Conservation (phyloP, 2,113 vertebrate genomes). For the Illadopsis cleaveri region DNA sequence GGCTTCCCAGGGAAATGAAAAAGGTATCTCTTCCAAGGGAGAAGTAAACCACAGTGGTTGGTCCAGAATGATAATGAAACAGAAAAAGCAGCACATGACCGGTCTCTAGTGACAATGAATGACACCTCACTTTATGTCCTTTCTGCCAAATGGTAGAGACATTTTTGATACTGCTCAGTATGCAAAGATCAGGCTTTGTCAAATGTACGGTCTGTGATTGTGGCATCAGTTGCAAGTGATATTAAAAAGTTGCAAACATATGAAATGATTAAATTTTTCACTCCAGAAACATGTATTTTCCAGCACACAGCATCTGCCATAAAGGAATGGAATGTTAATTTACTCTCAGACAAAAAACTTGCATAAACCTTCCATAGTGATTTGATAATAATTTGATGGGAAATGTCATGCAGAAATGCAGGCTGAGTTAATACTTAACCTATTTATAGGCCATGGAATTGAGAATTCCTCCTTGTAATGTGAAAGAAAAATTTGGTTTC, state of each 20-base stretch:
- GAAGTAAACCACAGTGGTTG: not conserved
- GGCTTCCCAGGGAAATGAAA: not conserved
- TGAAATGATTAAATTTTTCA: not conserved
- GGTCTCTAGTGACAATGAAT: not conserved
- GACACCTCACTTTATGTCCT: not conserved
- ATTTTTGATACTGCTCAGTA: not conserved
- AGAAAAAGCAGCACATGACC: not conserved
- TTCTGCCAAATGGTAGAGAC: not conserved
- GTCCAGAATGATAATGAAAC: not conserved
- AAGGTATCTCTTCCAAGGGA: not conserved
- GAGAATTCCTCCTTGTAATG: not conserved
- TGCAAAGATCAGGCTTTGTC: not conserved
- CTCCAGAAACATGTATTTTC: not conserved
- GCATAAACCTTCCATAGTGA: fast-evolving
- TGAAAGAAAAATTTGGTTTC: not conserved
- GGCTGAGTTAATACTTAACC: not conserved
- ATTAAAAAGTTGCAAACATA: not conserved
- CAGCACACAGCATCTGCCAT: not conserved
- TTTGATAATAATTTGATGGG: not conserved
- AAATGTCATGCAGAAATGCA: not conserved
- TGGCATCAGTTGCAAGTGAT: not conserved
- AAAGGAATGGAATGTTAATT: not conserved
- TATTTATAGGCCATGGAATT: not conserved
- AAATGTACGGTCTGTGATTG: not conserved
- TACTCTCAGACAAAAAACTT: not conserved